Evolutionary conservation across 1,140 invertebrate genomes (phyloP), one percentile per base, ranked within the genome.

Genomic region (Globodera ellingtonae): DNA sequence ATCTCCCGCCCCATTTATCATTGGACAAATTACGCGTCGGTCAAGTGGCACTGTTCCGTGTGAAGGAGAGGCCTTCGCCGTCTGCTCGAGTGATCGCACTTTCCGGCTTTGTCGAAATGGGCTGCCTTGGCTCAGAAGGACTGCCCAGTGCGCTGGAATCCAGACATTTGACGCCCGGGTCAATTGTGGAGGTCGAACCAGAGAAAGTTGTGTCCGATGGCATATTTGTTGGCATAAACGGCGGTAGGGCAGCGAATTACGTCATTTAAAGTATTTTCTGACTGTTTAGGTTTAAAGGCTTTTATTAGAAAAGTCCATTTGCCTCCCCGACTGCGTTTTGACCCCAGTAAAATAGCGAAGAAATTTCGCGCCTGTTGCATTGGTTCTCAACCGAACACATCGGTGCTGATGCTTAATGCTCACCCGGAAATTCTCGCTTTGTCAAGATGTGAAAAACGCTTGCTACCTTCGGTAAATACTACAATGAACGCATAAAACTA

Each of bases 361-460:
- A 48, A 78, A 46, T 75, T 84, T 44, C 79, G 80, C 18, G 84
- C 88, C n/a, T 83, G 87, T 9, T 80, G 87, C 44, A 52, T 88
- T 46, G 85, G 82, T 21, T 15, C 35, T 56, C 85, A 86, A 48
- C 87, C 82, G 62, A 86, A 88, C 77, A 82, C 88, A n/a, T 79
- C 81, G 9, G 18, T 88, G 4, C 79, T 88, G 18, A 80, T 86
- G n/a, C 81, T 88, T n/a, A 80, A 62, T 48, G 87, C 86, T 21
- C 87, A 88, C 82, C 87, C 87, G 1, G 87, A 88, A 21, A 81
- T 88, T 65, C 79, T 88, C 13, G 88, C 87, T 6, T 72, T 85
- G 35, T 81, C 82, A 47, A 86, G 81, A 65, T n/a, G 78, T 7
- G 88, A 88, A 50, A 85, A 82, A 52, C 71, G 84, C 21, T 70